These are phyloP conservation scores for Casuarius casuarius DNA, from an alignment of 2,113 vertebrate species.

Conservation along the genomic window DNA sequence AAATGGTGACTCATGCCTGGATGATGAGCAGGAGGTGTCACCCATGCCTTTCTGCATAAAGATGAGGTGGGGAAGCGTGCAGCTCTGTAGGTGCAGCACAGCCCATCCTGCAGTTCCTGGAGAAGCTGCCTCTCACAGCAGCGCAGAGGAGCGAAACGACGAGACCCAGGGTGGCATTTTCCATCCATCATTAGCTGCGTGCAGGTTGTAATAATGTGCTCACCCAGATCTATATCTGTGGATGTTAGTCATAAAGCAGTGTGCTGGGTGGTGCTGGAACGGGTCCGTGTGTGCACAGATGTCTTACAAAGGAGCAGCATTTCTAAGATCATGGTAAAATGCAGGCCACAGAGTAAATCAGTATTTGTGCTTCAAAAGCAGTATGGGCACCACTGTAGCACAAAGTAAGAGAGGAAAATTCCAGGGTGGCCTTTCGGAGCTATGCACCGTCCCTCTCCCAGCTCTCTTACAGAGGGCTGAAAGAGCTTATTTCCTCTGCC, in stretches of 20 bases:
- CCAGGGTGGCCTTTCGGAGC: fast-evolving
- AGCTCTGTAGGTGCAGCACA: not conserved
- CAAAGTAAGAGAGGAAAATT: fast-evolving
- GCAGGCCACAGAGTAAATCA: fast-evolving
- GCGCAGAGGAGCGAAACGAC: fast-evolving
- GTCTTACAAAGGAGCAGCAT: not conserved
- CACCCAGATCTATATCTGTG: fast-evolving
- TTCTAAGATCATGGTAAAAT: fast-evolving
- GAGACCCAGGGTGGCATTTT: fast-evolving
- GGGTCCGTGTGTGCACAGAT: fast-evolving
- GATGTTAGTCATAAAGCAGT: fast-evolving
- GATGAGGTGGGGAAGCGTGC: fast-evolving
- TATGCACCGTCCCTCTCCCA: fast-evolving
- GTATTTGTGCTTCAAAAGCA: no score
- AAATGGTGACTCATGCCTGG: conserved; percentile 9
- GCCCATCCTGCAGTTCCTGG: fast-evolving
- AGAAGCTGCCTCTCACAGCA: fast-evolving
- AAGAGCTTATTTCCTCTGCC: not conserved
- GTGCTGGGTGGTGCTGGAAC: not conserved
- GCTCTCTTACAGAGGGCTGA: not conserved
- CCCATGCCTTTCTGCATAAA: fast-evolving
- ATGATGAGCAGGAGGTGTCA: not conserved
- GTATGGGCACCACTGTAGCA: fast-evolving
- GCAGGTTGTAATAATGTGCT: not conserved
- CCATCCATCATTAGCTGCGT: fast-evolving